phyloP scores from a whole-genome alignment of 1,140 invertebrate genomes.

The Orius insidiosus region DNA sequence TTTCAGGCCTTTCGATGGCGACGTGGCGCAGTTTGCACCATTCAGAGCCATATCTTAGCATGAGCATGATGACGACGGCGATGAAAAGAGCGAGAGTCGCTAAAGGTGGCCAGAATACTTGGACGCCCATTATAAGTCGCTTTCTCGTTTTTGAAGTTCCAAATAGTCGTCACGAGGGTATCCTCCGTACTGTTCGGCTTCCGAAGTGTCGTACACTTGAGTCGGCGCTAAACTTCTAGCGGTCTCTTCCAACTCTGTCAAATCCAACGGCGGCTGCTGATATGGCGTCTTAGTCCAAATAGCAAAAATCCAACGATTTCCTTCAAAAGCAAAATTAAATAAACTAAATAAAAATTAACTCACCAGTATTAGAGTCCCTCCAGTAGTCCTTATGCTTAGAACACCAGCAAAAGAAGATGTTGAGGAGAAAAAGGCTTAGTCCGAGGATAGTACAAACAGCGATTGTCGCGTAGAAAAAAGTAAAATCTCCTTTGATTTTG shows the following conservation, averaged over 20 bases:
- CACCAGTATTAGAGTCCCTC: slow-evolving; percentile 60
- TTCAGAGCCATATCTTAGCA: slow-evolving; percentile 49
- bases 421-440: slow-evolving; percentile 48
- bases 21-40: slow-evolving; percentile 48
- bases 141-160: slow-evolving; percentile 61
- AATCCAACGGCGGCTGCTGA: slow-evolving; percentile 63
- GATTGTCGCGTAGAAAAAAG: slow-evolving; percentile 58
- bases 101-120: slow-evolving; percentile 54
- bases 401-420: slow-evolving; percentile 59
- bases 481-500: slow-evolving; percentile 41
- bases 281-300: slow-evolving; percentile 66
- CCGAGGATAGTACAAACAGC: slow-evolving; percentile 55
- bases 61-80: slow-evolving; percentile 52
- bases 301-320: slow-evolving; percentile 65
- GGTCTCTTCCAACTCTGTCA: slow-evolving; percentile 44
- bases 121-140: slow-evolving; percentile 49
- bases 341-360: slow-evolving; percentile 24
- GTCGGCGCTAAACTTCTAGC: slow-evolving; percentile 16
- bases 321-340: slow-evolving; percentile 28
- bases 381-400: slow-evolving; percentile 61
- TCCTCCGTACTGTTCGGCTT: slow-evolving; percentile 21
- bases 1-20: slow-evolving; percentile 31
- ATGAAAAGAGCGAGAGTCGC: slow-evolving; percentile 48
- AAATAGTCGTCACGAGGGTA: slow-evolving; percentile 31
- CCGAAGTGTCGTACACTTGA: slow-evolving; percentile 21